Conservation (phyloP, 2,113 vertebrate genomes). For the Cephalopterus ornatus region DNA sequence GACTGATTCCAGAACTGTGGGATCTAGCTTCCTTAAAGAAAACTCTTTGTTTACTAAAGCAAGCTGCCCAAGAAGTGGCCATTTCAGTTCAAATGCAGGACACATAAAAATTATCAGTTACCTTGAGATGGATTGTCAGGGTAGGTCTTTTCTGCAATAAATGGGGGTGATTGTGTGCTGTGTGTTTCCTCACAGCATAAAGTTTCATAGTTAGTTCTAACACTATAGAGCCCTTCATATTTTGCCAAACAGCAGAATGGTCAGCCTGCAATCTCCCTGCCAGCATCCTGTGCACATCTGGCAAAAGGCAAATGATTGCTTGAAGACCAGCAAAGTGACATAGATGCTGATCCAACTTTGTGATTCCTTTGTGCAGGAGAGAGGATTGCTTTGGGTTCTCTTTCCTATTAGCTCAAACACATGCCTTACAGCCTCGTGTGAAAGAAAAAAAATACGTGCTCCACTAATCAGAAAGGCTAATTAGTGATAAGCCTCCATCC, state of each 20-base stretch:
- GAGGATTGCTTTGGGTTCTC: neutral
- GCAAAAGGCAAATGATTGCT: neutral
- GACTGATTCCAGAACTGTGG: neutral
- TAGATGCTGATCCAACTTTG: neutral
- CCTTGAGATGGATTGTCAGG: neutral
- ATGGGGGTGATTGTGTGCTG: neutral
- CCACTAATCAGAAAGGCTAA: neutral
- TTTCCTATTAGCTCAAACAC: neutral
- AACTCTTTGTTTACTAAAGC: neutral
- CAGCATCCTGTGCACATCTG: neutral
- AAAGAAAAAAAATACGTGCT: neutral
- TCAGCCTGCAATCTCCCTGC: neutral
- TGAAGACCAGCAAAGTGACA: neutral
- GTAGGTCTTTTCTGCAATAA: neutral
- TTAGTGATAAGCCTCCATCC: neutral
- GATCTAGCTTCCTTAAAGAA: neutral
- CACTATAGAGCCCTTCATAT: neutral
- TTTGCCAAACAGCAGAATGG: neutral
- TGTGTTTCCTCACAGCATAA: neutral
- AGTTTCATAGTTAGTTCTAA: neutral
- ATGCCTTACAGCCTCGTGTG: neutral
- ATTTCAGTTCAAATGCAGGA: neutral
- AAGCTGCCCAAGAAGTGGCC: neutral
- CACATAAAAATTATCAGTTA: neutral
- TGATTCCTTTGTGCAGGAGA: neutral